Percentiles rank a stretch among this genome's conserved stretches.
Conservation (phyloP, 2,888 invertebrate genomes). For the Drosophila lutescens region DNA sequence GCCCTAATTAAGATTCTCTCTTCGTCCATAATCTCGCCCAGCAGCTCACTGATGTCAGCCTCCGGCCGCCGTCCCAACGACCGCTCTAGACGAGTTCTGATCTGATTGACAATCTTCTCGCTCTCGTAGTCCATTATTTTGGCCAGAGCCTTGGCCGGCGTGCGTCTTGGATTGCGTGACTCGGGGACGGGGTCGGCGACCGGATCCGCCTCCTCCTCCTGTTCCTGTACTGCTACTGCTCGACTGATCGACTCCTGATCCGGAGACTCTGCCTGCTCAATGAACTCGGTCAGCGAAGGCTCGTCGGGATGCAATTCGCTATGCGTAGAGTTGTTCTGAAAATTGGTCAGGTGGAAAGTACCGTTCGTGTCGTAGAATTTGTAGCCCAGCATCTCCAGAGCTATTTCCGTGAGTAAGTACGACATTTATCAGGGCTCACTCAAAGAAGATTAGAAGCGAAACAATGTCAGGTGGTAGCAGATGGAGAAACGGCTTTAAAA, state of each 20-base stretch:
- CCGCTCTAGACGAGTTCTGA: slow-evolving; percentile 44
- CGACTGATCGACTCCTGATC: background rate
- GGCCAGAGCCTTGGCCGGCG: slow-evolving; percentile 49
- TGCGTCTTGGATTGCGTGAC: slow-evolving; percentile 18
- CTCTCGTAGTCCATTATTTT: slow-evolving; percentile 57
- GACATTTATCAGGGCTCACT: slow-evolving; percentile 66
- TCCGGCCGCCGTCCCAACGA: slow-evolving; percentile 8
- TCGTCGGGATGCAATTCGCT: slow-evolving; percentile 54
- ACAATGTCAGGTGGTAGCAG: too few relatives aligned
- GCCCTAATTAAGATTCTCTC: slow-evolving; percentile 62
- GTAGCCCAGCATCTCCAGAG: slow-evolving; percentile 83
- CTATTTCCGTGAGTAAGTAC: slow-evolving; percentile 82
- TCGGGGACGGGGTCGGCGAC: background rate
- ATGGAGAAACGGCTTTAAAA: too few relatives aligned
- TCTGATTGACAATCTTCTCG: slow-evolving; percentile 49
- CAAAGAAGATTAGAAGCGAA: background rate
- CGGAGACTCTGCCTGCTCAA: slow-evolving; percentile 35
- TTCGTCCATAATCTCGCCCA: slow-evolving; percentile 40
- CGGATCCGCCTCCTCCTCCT: slow-evolving; percentile 11
- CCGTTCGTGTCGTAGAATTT: slow-evolving; percentile 82
- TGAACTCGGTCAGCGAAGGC: slow-evolving; percentile 53
- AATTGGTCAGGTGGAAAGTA: slow-evolving; percentile 74
- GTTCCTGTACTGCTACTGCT: background rate
- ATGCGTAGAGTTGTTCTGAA: slow-evolving; percentile 59
- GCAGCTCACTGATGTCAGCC: slow-evolving; percentile 1